These are phyloP conservation scores for Centropristis striata DNA, from an alignment of 2,113 vertebrate genomes.

Conservation along the genomic window DNA sequence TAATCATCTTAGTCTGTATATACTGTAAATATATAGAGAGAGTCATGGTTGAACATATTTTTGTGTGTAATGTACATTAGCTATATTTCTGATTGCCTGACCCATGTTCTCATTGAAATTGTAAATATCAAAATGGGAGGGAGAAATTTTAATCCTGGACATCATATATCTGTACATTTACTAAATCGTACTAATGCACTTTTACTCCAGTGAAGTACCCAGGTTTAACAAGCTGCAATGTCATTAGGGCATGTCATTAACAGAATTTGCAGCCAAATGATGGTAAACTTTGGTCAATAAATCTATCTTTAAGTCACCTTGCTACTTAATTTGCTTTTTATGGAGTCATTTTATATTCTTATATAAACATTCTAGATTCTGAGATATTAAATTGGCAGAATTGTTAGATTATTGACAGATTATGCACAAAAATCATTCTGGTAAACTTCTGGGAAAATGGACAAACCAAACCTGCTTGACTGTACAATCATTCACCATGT, in stretches of 20 bases:
- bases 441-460: neutral
- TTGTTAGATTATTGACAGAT: neutral
- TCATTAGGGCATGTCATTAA: conserved; percentile 5
- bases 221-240: neutral
- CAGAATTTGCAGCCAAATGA: conserved; percentile 1
- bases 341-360: neutral
- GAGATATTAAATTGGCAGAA: neutral
- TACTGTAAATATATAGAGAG: conserved; percentile 21
- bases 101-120: conserved; percentile 16
- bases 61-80: conserved; percentile 23
- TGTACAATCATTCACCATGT: neutral
- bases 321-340: neutral
- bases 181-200: conserved; percentile 57
- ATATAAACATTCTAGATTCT: neutral
- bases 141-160: conserved; percentile 2
- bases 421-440: neutral
- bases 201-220: conserved; percentile 47
- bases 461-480: neutral
- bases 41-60: conserved; percentile 33
- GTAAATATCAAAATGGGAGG: conserved; percentile 37
- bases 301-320: neutral
- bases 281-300: neutral
- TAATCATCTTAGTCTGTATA: conserved; percentile 28
- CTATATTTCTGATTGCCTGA: conserved; percentile 30
- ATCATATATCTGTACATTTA: conserved; percentile 32